Evolutionary conservation across 2,113 vertebrate genomes (phyloP).

Genomic region (Ctenodactylus gundi): DNA sequence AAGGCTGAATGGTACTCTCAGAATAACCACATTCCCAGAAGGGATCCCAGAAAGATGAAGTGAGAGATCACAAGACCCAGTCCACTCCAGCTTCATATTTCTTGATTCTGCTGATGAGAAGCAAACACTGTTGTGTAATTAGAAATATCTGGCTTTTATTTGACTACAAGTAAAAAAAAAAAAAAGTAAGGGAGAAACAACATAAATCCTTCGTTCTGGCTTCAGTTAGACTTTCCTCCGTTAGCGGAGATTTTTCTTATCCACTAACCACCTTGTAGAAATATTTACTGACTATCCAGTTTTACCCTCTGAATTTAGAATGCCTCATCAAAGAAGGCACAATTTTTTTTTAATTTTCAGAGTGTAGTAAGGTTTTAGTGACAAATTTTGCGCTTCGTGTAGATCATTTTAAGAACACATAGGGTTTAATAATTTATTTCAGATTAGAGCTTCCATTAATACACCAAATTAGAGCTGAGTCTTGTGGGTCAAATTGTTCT

Average conservation of each 20-base stretch:
- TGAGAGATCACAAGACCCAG: not conserved
- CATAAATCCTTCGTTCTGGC: not conserved
- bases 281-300: not conserved
- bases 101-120: not conserved
- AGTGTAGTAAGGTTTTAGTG: not conserved
- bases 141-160: slow-evolving; percentile 35
- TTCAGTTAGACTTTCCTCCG: not conserved
- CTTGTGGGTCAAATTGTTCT: not conserved
- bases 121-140: not conserved
- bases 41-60: slow-evolving; percentile 41
- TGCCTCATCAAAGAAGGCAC: not conserved
- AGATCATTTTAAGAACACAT: not conserved
- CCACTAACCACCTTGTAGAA: not conserved
- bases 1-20: slow-evolving; percentile 13
- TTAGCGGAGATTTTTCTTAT: not conserved
- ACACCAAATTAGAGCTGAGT: not conserved
- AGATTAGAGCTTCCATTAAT: not conserved
- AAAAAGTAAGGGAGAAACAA: not conserved
- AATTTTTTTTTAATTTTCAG: not conserved
- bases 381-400: not conserved
- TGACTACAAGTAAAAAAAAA: not conserved
- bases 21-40: slow-evolving; percentile 40
- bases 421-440: slow-evolving; percentile 9
- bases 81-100: slow-evolving; percentile 3
- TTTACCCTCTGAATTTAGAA: not conserved